phyloP scores from a whole-genome alignment of 1,140 invertebrate genomes.

The Zaprionus lachaisei region DNA sequence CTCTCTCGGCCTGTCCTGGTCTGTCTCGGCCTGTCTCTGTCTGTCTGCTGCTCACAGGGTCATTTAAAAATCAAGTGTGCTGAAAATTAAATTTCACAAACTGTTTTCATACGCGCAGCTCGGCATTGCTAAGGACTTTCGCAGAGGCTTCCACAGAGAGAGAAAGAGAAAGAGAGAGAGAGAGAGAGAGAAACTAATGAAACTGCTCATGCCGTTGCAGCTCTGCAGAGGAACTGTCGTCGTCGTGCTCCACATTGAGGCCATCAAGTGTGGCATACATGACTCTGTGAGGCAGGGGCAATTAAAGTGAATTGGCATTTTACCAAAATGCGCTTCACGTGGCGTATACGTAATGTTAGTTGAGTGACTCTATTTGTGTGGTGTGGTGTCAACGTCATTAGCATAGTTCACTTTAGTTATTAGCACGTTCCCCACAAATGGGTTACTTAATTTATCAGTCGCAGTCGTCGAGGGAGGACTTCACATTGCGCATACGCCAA shows the following conservation, averaged over 20 bases:
- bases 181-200: slow-evolving; percentile 65
- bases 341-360: slow-evolving; percentile 73
- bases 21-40: not conserved
- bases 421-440: slow-evolving; percentile 58
- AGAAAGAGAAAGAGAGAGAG: no score
- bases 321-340: slow-evolving; percentile 69
- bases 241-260: not conserved
- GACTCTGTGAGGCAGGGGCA: slow-evolving; percentile 63
- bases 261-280: slow-evolving; percentile 35
- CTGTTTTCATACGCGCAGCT: slow-evolving; percentile 44
- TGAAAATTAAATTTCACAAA: slow-evolving; percentile 76
- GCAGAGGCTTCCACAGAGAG: slow-evolving; percentile 49
- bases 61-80: slow-evolving; percentile 72
- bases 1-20: not conserved
- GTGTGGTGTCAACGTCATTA: slow-evolving; percentile 60
- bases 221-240: not conserved
- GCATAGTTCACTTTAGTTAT: slow-evolving; percentile 56
- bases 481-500: slow-evolving; percentile 28
- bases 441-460: slow-evolving; percentile 58
- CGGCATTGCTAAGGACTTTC: slow-evolving; percentile 63
- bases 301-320: slow-evolving; percentile 80
- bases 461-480: not conserved
- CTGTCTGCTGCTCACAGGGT: not conserved
- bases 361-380: slow-evolving; percentile 3
- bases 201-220: slow-evolving; percentile 39